These are phyloP conservation scores for Hirudo medicinalis DNA, from an alignment of 1,140 invertebrate species.

Conservation along the genomic window DNA sequence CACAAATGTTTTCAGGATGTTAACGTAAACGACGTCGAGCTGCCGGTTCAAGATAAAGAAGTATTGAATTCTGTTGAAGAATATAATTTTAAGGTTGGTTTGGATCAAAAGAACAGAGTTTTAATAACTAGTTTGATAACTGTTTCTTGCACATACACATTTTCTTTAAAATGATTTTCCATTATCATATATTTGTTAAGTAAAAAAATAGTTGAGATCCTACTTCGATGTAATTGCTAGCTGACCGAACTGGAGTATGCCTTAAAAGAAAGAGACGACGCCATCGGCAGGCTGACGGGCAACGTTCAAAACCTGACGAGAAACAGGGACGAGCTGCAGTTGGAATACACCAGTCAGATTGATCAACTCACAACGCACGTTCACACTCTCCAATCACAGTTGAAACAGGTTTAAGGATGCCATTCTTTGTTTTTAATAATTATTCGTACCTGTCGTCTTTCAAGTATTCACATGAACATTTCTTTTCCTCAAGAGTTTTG, in stretches of 20 bases:
- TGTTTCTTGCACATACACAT: too few relatives aligned
- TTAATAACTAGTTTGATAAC: too few relatives aligned
- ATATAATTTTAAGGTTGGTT: neutral
- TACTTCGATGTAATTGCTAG: constrained; percentile 22
- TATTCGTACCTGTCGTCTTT: neutral
- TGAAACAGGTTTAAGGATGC: constrained; percentile 21
- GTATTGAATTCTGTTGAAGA: neutral
- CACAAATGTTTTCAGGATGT: too few relatives aligned
- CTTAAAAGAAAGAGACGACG: constrained; percentile 17
- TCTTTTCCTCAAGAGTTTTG: neutral
- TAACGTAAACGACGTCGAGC: neutral
- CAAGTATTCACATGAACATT: neutral
- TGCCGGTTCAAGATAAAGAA: constrained; percentile 8
- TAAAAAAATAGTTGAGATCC: too few relatives aligned
- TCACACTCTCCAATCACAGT: constrained; percentile 22
- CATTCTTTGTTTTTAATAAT: neutral
- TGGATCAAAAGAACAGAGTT: neutral
- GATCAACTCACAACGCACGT: constrained; percentile 20
- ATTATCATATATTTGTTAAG: too few relatives aligned
- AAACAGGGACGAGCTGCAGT: constrained; percentile 23
- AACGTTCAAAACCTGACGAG: constrained; percentile 22
- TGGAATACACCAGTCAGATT: constrained; percentile 19
- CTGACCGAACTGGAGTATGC: constrained; percentile 21
- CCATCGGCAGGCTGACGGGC: constrained; percentile 18
- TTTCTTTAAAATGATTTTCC: too few relatives aligned